phyloP scores from a whole-genome alignment of 2,113 vertebrate genomes.

The Bujurquina vittata region DNA sequence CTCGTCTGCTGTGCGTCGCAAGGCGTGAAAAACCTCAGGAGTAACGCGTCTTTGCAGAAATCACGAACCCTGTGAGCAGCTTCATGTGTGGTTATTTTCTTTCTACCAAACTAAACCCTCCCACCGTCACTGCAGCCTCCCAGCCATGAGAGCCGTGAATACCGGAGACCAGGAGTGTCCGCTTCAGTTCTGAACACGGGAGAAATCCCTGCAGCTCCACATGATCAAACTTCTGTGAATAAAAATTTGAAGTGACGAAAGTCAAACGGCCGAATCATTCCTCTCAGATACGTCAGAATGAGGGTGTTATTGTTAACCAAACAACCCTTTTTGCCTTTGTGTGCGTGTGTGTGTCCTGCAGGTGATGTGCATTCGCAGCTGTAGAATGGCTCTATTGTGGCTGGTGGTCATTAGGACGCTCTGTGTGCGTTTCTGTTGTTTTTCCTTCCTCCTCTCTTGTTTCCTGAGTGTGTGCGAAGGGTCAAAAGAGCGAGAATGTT shows the following conservation, averaged over 20 bases:
- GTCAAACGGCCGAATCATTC: neutral
- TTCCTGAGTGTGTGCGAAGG: conserved; percentile 46
- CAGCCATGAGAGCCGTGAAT: too few relatives aligned
- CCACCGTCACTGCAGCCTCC: too few relatives aligned
- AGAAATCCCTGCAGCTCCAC: neutral
- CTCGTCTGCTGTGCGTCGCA: neutral
- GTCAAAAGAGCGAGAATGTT: neutral
- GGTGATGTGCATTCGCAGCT: conserved; percentile 8
- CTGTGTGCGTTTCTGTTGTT: conserved; percentile 33
- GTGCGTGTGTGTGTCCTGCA: conserved; percentile 11
- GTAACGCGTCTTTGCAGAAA: neutral
- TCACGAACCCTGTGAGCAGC: neutral
- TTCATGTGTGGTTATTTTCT: too few relatives aligned
- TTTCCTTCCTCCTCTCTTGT: conserved; percentile 51
- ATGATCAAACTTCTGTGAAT: neutral
- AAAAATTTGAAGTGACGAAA: neutral
- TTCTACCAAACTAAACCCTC: too few relatives aligned
- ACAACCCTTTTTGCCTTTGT: neutral
- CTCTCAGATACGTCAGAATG: neutral
- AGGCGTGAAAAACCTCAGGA: neutral
- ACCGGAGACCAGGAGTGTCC: accelerated
- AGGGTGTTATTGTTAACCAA: neutral
- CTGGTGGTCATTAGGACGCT: conserved; percentile 7
- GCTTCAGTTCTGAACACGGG: accelerated
- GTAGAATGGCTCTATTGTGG: neutral